Evolutionary conservation across 2,888 invertebrate genomes (phyloP).

Genomic region (Stenodera caucasica): DNA sequence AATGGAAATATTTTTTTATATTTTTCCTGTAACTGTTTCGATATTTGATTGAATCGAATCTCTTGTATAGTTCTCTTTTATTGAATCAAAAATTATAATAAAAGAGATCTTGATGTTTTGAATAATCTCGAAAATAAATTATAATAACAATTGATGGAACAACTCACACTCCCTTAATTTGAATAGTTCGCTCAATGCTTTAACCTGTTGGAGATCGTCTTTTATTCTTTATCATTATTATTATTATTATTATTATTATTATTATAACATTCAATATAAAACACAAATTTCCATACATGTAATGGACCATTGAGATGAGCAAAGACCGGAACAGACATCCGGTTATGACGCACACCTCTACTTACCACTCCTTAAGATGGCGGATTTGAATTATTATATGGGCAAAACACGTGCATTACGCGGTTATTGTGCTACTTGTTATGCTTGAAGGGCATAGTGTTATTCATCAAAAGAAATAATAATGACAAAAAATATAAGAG

Average conservation of each 20-base stretch:
- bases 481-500: background rate
- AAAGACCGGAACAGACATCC: constrained; percentile 54
- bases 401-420: constrained; percentile 40
- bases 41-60: background rate
- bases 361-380: constrained; percentile 43
- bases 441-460: constrained; percentile 36
- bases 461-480: constrained; percentile 23
- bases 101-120: background rate
- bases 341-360: constrained; percentile 47
- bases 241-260: background rate
- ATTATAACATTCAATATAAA: too few species aligned
- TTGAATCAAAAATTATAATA: background rate
- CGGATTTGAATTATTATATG: constrained; percentile 39
- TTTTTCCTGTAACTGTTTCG: background rate
- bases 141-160: constrained; percentile 13
- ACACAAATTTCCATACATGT: constrained; percentile 25
- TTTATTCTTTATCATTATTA: background rate
- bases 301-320: constrained; percentile 50
- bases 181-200: background rate
- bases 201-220: constrained; percentile 20
- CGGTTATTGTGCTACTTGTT: constrained; percentile 41
- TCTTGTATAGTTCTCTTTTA: background rate
- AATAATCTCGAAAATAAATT: constrained; percentile 1
- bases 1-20: constrained; percentile 22
- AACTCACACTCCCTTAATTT: constrained; percentile 12